A percentile compares a stretch with the other conserved stretches of the same genome.
These are phyloP conservation scores for Pseudococcus jackbeardsleyi DNA, from an alignment of 2,888 invertebrate species.

Conservation along the genomic window DNA sequence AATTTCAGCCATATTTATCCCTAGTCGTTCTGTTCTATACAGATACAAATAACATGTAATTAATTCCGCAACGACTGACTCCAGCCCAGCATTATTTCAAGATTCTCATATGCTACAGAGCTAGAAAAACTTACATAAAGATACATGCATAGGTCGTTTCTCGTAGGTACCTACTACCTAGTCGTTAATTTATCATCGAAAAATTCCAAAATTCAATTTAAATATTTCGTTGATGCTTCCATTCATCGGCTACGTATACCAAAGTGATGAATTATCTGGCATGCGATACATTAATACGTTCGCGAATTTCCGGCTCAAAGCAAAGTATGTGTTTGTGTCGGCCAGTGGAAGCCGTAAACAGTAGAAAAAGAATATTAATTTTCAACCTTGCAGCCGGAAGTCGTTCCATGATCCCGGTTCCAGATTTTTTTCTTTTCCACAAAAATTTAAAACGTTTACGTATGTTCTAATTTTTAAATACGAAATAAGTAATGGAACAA, in stretches of 20 bases:
- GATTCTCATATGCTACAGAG: background rate
- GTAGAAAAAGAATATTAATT: conserved; percentile 56
- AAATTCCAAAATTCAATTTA: background rate
- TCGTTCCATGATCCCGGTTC: conserved; percentile 43
- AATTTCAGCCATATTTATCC: background rate
- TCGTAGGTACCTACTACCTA: background rate
- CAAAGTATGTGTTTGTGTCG: background rate
- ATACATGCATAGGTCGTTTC: background rate
- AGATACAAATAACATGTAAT: background rate
- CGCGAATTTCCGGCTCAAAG: conserved; percentile 31
- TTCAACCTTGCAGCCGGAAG: conserved; percentile 39
- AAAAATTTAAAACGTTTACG: conserved; percentile 42
- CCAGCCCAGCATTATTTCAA: background rate
- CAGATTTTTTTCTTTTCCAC: conserved; percentile 10
- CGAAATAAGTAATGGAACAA: background rate
- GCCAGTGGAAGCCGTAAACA: conserved; percentile 20
- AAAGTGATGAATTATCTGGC: conserved; percentile 18
- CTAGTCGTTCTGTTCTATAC: background rate
- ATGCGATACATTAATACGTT: conserved; percentile 44
- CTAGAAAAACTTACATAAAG: background rate
- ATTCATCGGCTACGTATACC: background rate
- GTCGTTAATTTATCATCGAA: background rate
- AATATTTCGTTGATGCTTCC: background rate
- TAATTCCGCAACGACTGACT: conserved; percentile 1
- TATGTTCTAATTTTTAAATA: conserved; percentile 37